Evolutionary conservation across 2,888 invertebrate species (phyloP).

Genomic region (Himalopsyche kuldschensis): DNA sequence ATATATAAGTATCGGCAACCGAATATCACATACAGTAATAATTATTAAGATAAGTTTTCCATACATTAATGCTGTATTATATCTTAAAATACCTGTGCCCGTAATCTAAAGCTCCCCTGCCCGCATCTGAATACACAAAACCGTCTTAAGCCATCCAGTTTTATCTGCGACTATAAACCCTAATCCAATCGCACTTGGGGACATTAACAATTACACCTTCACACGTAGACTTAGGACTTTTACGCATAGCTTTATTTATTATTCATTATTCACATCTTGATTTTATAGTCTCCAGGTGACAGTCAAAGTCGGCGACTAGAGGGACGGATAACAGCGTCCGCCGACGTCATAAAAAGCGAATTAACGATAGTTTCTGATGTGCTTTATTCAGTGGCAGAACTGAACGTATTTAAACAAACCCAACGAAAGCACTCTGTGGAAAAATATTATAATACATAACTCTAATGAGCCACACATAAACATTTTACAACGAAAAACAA

Average conservation of each 20-base stretch:
- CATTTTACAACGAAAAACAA: too few relatives aligned
- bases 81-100: too few relatives aligned
- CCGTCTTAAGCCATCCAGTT: not conserved
- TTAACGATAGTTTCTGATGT: not conserved
- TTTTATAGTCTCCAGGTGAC: not conserved
- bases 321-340: not conserved
- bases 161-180: conserved; percentile 12
- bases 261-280: conserved; percentile 7
- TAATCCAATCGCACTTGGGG: conserved; percentile 12
- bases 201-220: conserved; percentile 20
- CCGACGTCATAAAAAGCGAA: not conserved
- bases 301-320: not conserved
- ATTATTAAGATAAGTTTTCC: too few relatives aligned
- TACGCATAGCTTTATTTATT: conserved; percentile 8
- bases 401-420: not conserved
- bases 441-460: too few relatives aligned
- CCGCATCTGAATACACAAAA: not conserved
- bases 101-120: not conserved
- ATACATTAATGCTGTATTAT: too few relatives aligned
- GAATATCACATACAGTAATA: too few relatives aligned
- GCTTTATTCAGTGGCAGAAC: not conserved
- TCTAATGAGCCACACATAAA: too few relatives aligned
- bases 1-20: too few relatives aligned
- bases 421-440: too few relatives aligned
- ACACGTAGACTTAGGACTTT: not conserved